These are phyloP conservation scores for Drosophila eugracilis DNA, from an alignment of 1,140 invertebrate species.

Conservation along the genomic window DNA sequence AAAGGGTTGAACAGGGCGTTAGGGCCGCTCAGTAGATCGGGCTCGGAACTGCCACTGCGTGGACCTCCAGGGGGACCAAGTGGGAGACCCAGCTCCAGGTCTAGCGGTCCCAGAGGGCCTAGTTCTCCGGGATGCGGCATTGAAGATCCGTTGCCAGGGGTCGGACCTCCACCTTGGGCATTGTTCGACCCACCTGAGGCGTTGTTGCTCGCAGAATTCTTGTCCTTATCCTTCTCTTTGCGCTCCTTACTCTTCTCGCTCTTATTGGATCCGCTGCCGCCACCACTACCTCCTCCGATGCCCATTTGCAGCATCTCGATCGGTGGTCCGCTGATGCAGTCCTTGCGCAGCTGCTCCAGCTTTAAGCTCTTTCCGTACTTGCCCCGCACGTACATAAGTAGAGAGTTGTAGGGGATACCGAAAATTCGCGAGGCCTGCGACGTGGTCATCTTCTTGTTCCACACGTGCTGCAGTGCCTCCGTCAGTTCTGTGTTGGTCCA, in stretches of 20 bases:
- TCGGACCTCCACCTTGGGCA: constrained; percentile 11
- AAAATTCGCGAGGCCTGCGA: constrained; percentile 95
- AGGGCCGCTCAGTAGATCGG: constrained; percentile 86
- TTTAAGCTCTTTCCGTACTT: constrained; percentile 96
- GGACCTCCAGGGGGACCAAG: constrained; percentile 84
- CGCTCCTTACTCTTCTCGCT: constrained; percentile 71
- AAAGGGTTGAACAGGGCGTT: constrained; percentile 90
- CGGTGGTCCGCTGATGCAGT: constrained; percentile 91
- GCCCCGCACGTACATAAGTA: constrained; percentile 96
- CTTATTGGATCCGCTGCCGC: constrained; percentile 43
- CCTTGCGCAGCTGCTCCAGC: constrained; percentile 93
- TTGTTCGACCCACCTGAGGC: constrained; percentile 16
- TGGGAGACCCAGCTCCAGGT: constrained; percentile 70
- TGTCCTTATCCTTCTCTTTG: constrained; percentile 81
- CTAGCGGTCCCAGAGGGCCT: constrained; percentile 56
- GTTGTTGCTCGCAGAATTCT: constrained; percentile 32
- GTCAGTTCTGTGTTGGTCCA: constrained; percentile 96
- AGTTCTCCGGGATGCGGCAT: constrained; percentile 62
- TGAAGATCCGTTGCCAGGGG: constrained; percentile 31
- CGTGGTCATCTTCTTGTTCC: constrained; percentile 98
- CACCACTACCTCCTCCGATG: constrained; percentile 77
- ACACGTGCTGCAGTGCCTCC: constrained; percentile 94
- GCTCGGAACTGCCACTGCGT: constrained; percentile 87
- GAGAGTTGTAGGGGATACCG: constrained; percentile 95
- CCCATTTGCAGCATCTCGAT: constrained; percentile 90